Evolutionary conservation across 1,140 invertebrate species (phyloP).

Genomic region (Lucilia sericata): DNA sequence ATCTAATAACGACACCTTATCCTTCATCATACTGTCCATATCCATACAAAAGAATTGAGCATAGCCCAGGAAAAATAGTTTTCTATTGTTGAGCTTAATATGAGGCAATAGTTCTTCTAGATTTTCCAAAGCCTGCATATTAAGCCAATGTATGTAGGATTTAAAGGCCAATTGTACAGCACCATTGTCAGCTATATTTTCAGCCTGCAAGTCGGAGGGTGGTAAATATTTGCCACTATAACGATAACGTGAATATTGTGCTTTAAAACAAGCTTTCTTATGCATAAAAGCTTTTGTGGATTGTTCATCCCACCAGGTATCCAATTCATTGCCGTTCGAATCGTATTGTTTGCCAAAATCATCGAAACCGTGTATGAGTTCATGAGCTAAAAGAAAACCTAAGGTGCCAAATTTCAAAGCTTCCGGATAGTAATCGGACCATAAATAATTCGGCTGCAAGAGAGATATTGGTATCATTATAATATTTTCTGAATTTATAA

Average conservation of each 20-base stretch:
- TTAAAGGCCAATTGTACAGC: constrained; percentile 74
- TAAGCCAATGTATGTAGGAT: constrained; percentile 67
- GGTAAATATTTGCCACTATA: constrained; percentile 70
- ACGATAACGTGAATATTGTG: constrained; percentile 57
- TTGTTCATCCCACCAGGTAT: constrained; percentile 54
- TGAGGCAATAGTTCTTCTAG: constrained; percentile 68
- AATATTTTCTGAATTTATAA: constrained; percentile 49
- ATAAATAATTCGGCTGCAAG: constrained; percentile 61
- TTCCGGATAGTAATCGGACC: constrained; percentile 60
- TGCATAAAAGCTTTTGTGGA: constrained; percentile 52
- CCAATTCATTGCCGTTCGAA: constrained; percentile 36
- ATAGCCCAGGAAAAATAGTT: constrained; percentile 81
- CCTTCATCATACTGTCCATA: constrained; percentile 54
- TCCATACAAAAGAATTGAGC: constrained; percentile 70
- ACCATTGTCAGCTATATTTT: constrained; percentile 79
- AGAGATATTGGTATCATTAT: constrained; percentile 56
- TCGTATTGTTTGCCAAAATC: constrained; percentile 70
- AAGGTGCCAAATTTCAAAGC: constrained; percentile 70
- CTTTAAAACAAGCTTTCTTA: constrained; percentile 56
- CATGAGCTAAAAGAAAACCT: constrained; percentile 74
- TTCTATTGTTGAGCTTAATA: constrained; percentile 69
- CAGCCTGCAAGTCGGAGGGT: constrained; percentile 75
- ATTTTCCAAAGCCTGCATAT: constrained; percentile 31
- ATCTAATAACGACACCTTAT: constrained; percentile 60
- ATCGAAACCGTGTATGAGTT: constrained; percentile 75